phyloP scores from a whole-genome alignment of 2,113 vertebrate genomes.

The Brachyhypopomus occidentalis region DNA sequence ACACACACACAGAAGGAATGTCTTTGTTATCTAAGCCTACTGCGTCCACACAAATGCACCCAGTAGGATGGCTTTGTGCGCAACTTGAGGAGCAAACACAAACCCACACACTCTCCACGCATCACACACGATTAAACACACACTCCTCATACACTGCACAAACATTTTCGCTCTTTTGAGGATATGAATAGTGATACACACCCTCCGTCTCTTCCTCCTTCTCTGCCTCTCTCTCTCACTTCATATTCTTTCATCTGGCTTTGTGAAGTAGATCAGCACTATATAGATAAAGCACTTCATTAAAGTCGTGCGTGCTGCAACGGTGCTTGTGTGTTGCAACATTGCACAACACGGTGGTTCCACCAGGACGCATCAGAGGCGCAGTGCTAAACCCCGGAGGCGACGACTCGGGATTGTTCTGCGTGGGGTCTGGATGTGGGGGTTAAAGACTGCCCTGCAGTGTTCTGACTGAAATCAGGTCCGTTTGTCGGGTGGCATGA shows the following conservation, averaged over 20 bases:
- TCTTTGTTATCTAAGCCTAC: conserved; percentile 38
- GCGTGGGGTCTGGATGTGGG: no score
- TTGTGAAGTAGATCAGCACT: no score
- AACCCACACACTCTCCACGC: not conserved
- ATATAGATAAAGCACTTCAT: no score
- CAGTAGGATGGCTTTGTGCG: conserved; percentile 21
- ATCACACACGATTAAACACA: conserved; percentile 9
- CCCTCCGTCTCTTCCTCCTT: conserved; percentile 1
- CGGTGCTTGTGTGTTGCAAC: no score
- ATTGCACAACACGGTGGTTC: no score
- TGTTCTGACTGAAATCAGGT: no score
- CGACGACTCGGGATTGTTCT: no score
- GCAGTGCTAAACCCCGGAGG: no score
- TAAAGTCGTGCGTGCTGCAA: no score
- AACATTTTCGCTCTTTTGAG: not conserved
- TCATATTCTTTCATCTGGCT: not conserved
- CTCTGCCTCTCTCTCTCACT: not conserved
- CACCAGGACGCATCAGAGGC: no score
- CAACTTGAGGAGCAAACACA: not conserved
- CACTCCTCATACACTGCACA: not conserved
- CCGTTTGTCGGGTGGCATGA: no score
- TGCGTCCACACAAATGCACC: not conserved
- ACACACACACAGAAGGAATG: conserved; percentile 28
- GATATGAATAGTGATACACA: not conserved
- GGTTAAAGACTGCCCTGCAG: no score